A percentile compares a stretch with the other conserved stretches of the same genome.
These are phyloP conservation scores for Ictalurus furcatus DNA, from an alignment of 2,113 vertebrate genomes.

Conservation along the genomic window DNA sequence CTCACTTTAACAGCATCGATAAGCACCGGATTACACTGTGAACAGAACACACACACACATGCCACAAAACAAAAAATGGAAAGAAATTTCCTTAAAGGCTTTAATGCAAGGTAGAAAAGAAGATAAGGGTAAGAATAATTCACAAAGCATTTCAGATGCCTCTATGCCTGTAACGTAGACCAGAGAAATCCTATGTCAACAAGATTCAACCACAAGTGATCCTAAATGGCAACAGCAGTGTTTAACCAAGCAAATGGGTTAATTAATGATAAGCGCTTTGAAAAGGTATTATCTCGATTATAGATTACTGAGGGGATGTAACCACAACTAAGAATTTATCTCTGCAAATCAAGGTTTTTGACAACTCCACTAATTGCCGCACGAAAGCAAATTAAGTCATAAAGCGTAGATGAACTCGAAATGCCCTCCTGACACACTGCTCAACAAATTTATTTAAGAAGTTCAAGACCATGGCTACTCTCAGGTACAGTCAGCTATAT, in stretches of 20 bases:
- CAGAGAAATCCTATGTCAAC: not conserved
- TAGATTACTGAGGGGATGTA: not conserved
- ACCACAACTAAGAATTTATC: not conserved
- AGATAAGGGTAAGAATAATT: not conserved
- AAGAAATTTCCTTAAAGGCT: not conserved
- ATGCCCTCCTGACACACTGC: not conserved
- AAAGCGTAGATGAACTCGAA: not conserved
- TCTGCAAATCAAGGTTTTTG: not conserved
- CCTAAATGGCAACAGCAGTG: not conserved
- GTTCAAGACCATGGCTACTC: not conserved
- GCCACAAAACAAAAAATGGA: not conserved
- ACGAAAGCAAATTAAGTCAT: not conserved
- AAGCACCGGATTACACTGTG: conserved; percentile 92
- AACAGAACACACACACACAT: not conserved
- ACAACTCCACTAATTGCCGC: not conserved
- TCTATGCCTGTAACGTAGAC: not conserved
- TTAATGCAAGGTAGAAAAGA: not conserved
- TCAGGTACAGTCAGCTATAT: not conserved
- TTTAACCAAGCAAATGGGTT: not conserved
- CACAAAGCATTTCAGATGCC: not conserved
- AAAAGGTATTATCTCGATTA: not conserved
- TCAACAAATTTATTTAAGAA: not conserved
- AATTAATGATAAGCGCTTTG: not conserved
- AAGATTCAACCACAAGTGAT: not conserved
- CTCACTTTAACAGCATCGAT: conserved; percentile 89